Evolutionary conservation across 1,140 invertebrate species (phyloP), one percentile per base, ranked within the genome.

Genomic region (Sycophila sp.): DNA sequence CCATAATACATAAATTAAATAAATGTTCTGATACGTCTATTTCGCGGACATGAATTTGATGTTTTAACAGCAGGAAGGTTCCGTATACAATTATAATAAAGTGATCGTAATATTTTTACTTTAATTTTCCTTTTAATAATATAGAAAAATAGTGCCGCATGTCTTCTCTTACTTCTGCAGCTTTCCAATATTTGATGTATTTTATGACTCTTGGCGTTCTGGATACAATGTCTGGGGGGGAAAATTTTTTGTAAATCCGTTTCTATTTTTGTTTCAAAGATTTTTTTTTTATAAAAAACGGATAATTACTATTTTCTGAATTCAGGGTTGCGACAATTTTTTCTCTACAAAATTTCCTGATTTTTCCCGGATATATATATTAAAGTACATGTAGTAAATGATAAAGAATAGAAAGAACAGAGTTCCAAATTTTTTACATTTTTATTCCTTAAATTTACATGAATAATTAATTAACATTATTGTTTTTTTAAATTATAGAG

Each of bases 21-120:
- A 51, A 17, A 22, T 32, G 13, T 13, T 53, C 62, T 24, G 60
- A 19, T 15, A 40, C 28, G 3, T 22, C 22, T 13, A 55, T 22
- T 24, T 55, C 26, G 17, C 22, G 11, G 4, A 36, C 4, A 22
- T 58, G 32, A 22, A 58, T 38, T 58, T 58, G 34, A 36, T 7
- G 17, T 17, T 17, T 58, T 1, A 51, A 53, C n/a, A 38, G 22
- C 22, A n/a, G 7, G 17, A 15, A 26, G 4, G 15, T 62, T 4
- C 10, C 49, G 11, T 53, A 19, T 28, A 65, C 63, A 2, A 51
- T 13, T 3, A 53, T 2, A 10, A 65, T 8, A 53, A n/a, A 65
- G 42, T 66, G 64, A 24, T 66, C 26, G 42, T 58, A 68, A 34
- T 47, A 58, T 34, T 47, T 38, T 34, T 47, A 30, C 8, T 13